These are phyloP conservation scores for Matsumyia berberina DNA, from an alignment of 2,888 invertebrate genomes.

Conservation along the genomic window DNA sequence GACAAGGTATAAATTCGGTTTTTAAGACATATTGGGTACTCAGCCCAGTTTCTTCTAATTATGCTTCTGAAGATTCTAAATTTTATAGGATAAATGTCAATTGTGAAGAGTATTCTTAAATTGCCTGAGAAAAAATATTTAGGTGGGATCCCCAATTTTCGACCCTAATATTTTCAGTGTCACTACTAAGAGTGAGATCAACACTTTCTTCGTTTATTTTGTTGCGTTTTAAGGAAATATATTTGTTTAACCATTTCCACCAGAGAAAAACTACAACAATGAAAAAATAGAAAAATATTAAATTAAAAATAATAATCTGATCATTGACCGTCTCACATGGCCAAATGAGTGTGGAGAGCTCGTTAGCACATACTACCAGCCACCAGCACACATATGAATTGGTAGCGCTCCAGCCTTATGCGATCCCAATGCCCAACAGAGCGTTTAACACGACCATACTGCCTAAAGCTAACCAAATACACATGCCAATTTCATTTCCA, in stretches of 20 bases:
- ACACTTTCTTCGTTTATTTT: too few species aligned
- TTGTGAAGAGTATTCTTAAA: too few species aligned
- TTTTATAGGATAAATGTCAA: too few species aligned
- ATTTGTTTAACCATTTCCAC: constrained; percentile 6
- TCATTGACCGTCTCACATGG: constrained; percentile 67
- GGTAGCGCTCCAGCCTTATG: background rate
- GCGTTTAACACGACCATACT: constrained; percentile 41
- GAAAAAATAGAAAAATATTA: constrained; percentile 3
- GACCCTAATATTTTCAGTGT: too few species aligned
- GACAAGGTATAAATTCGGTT: too few species aligned
- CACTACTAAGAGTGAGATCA: too few species aligned
- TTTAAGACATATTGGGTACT: too few species aligned
- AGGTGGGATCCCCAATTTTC: too few species aligned
- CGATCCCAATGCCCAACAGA: constrained; percentile 48
- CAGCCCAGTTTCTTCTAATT: too few species aligned
- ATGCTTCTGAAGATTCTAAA: too few species aligned
- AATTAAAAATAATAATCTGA: constrained; percentile 59
- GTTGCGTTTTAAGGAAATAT: constrained; percentile 7
- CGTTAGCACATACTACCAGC: constrained; percentile 31
- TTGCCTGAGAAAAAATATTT: too few species aligned
- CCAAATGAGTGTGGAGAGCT: constrained; percentile 42
- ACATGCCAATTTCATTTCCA: constrained; percentile 43
- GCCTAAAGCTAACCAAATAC: constrained; percentile 30
- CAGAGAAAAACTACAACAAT: constrained; percentile 8
- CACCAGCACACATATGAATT: background rate